Evolutionary conservation across 2,888 invertebrate genomes (phyloP), one percentile per base, ranked within the genome.

Genomic region (Idaea straminata): DNA sequence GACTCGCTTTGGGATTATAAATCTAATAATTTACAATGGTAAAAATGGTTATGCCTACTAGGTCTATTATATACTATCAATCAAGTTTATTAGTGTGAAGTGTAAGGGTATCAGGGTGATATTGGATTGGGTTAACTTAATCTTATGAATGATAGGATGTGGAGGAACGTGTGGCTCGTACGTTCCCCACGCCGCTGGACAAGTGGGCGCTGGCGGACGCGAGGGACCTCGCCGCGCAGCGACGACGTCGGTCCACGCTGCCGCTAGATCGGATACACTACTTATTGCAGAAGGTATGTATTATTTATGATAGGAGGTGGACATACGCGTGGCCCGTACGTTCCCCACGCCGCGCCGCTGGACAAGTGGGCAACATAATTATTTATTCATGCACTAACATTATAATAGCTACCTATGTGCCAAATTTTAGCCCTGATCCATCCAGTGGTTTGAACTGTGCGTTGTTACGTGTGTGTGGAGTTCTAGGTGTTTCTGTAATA

Each of bases 171-270:
- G 98, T 99, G 57, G 95, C 96, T 73, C 96, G 96, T 76, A 97
- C 97, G 64, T 98, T 99, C 93, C 99, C 99, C n/a, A 96, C 96
- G 15, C 98, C 99, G 4, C 96, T 99, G 75, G 98, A 98, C 90
- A 95, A 95, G 84, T 99, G 98, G 98, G 98, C 98, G 62, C 94
- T 98, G 68, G 95, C 95, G 72, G 98, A 99, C 85, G 99, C 98
- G 16, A 95, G 96, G 74, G 97, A 96, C 80, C 96, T 96, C 62
- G 93, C 97, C 70, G 96, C 97, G 77, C 95, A 95, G 80, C 96
- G 96, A 82, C 97, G 96, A 83, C 77, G 81, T 64, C 95, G 96
- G 77, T 95, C 95, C 61, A 96, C 97, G 68, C 91, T 97, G 78
- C 98, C 98, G 15, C 96, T 96, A 57, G 98, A 99, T 82, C 97